Evolutionary conservation across 1,140 invertebrate genomes (phyloP), one percentile per base, ranked within the genome.

Genomic region (Drosophila nigromelanica): DNA sequence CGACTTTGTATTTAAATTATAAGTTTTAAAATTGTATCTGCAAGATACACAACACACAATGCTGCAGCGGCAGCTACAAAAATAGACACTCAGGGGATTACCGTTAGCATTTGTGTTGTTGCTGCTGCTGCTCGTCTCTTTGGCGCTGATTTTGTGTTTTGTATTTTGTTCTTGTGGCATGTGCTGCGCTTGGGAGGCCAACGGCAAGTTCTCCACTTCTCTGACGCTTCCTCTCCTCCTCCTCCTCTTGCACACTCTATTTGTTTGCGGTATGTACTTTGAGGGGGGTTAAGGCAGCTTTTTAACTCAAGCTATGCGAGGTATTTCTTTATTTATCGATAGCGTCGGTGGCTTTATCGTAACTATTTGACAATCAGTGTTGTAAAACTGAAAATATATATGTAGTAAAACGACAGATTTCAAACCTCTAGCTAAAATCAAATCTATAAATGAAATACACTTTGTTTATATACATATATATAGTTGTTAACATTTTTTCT

Each of bases 1-100:
- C 69, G 83, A 87, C 82, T 87, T 82, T 87, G 82, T 81, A 89
- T 87, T 87, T 87, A 87, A 87, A 87, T 85, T 85, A 80, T 80
- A 85, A 80, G 78, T 86, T 80, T 86, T 52, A 75, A 86, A 78
- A 74, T 78, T 75, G 73, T 82, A 82, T 76, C 68, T 79, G 72
- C 61, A 59, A 86, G 71, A 78, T 76, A 67, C 68, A 73, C 40
- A 43, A 24, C 15, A 64, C 37, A 63, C 51, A 59, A 69, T 73
- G 73, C 76, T 51, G 50, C 56, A 47, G 56, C 40, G 39, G 64
- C 64, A 61, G 42, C 69, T 83, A 87, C 73, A 60, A 83, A 87
- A 87, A 87, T 87, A 87, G 83, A 89, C 69, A 80, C 78, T 76
- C 47, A 76, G 61, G 79, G 78, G 60, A 79, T 89, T 89, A 87